phyloP scores from a whole-genome alignment of 2,797 vertebrate species.

The Alcedo atthis region DNA sequence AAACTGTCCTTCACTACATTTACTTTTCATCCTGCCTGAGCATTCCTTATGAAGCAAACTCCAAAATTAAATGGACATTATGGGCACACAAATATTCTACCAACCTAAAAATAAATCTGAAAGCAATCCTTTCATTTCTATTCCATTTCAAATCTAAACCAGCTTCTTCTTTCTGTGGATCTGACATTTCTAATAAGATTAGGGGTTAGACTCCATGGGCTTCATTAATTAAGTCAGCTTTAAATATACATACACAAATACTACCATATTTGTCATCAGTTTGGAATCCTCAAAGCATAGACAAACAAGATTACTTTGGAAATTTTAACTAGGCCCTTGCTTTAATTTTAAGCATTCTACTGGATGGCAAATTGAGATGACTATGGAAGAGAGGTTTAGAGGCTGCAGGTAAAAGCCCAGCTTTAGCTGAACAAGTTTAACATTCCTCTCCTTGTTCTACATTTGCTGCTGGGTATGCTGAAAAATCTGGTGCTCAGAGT shows the following conservation, averaged over 20 bases:
- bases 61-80: constrained; percentile 36
- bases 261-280: neutral
- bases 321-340: neutral
- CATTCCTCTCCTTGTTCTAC: neutral
- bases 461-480: neutral
- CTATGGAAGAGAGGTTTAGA: neutral
- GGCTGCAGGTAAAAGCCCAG: constrained; percentile 15
- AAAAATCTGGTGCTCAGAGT: constrained; percentile 14
- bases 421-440: constrained; percentile 6
- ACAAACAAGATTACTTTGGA: neutral
- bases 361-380: neutral
- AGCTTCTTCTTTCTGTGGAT: constrained; percentile 31
- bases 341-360: constrained; percentile 4
- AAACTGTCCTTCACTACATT: neutral
- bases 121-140: constrained; percentile 43
- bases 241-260: constrained; percentile 46
- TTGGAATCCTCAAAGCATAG: constrained; percentile 1
- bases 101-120: constrained; percentile 52
- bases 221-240: constrained; percentile 43
- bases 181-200: constrained; percentile 28
- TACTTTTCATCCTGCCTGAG: constrained; percentile 1
- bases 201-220: constrained; percentile 8
- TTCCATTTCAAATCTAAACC: neutral
- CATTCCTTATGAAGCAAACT: constrained; percentile 6
- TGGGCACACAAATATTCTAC: constrained; percentile 41